These are phyloP conservation scores for Agonopterix arenella DNA, from an alignment of 2,888 invertebrate species.

Conservation along the genomic window DNA sequence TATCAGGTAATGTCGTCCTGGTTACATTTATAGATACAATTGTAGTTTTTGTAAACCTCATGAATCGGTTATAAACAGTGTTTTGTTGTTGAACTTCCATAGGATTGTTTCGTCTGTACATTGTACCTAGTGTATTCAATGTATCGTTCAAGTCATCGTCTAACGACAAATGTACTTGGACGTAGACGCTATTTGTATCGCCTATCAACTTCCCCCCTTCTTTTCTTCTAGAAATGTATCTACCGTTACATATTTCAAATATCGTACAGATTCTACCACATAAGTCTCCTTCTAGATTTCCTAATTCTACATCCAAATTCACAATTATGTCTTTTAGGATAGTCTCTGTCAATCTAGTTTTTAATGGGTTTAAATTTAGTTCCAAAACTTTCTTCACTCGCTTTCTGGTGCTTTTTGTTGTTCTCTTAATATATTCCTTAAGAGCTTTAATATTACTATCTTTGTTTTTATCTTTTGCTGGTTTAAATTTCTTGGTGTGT, in stretches of 20 bases:
- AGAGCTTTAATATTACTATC: constrained; percentile 29
- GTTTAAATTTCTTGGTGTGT: constrained; percentile 22
- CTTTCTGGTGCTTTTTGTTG: constrained; percentile 19
- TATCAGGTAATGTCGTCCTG: background rate
- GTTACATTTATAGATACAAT: background rate
- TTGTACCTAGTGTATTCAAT: background rate
- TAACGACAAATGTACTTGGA: constrained; percentile 33
- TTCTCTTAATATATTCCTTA: constrained; percentile 24
- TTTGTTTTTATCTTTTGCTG: constrained; percentile 29
- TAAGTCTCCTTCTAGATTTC: constrained; percentile 28
- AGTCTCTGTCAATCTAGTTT: constrained; percentile 17
- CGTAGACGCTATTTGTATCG: constrained; percentile 24
- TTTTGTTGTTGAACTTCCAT: background rate
- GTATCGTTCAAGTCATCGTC: constrained; percentile 17
- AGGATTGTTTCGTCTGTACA: too few species aligned
- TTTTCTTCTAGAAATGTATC: constrained; percentile 12
- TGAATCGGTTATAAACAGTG: background rate
- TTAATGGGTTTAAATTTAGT: constrained; percentile 18
- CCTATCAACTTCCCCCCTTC: constrained; percentile 2
- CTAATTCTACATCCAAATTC: constrained; percentile 40
- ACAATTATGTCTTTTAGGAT: constrained; percentile 35
- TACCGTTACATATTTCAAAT: constrained; percentile 43
- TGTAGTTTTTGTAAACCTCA: background rate
- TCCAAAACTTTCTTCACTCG: constrained; percentile 17
- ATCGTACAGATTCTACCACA: constrained; percentile 30